Conservation (phyloP, 2,888 invertebrate genomes). For the Papilio protenor region DNA sequence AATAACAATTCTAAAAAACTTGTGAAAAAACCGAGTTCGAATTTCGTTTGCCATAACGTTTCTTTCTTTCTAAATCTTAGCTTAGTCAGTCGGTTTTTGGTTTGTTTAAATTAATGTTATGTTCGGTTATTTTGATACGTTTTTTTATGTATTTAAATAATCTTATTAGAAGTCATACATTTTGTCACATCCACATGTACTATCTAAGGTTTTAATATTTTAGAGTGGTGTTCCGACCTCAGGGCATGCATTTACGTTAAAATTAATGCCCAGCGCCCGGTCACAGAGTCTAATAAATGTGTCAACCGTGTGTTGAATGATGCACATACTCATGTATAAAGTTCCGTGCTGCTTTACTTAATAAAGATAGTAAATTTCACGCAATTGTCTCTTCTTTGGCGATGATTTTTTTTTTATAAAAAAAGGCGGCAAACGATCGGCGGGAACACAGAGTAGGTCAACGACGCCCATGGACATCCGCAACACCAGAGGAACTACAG, state of each 20-base stretch:
- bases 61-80: no score
- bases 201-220: neutral
- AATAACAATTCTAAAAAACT: no score
- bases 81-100: no score
- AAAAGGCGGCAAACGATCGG: no score
- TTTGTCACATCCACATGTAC: neutral
- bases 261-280: slow-evolving; percentile 8
- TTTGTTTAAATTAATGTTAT: no score
- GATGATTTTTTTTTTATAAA: no score
- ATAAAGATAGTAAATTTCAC: neutral
- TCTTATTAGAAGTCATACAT: neutral
- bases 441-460: no score
- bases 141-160: neutral
- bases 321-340: slow-evolving; percentile 1
- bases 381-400: neutral
- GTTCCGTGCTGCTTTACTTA: neutral
- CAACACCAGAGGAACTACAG: no score
- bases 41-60: no score
- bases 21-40: no score
- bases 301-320: slow-evolving; percentile 5
- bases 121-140: no score
- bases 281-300: slow-evolving; percentile 9
- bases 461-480: no score
- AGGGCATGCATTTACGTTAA: slow-evolving; percentile 3
- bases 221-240: slow-evolving; percentile 2